These are phyloP conservation scores for Sabellastarte sp. DNA, from an alignment of 2,888 invertebrate species.

Conservation along the genomic window DNA sequence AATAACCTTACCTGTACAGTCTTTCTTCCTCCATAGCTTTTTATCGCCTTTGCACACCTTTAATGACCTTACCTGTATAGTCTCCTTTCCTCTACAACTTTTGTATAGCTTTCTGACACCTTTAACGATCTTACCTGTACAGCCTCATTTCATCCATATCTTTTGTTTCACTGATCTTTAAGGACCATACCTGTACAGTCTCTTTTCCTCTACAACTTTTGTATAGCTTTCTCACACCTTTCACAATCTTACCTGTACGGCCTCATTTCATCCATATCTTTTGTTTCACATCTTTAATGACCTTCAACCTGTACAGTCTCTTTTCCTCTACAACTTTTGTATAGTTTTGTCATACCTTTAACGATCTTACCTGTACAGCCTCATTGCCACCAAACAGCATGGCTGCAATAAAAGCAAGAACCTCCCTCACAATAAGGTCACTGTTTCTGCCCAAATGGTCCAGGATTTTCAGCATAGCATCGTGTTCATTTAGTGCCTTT, in stretches of 20 bases:
- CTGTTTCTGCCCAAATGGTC: conserved; percentile 47
- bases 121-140: conserved; percentile 41
- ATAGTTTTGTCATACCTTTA: too few species aligned
- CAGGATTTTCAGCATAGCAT: conserved; percentile 44
- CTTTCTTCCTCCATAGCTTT: conserved; percentile 53
- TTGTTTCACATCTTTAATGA: too few species aligned
- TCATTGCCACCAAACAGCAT: conserved; percentile 54
- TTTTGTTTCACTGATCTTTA: too few species aligned
- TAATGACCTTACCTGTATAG: too few species aligned
- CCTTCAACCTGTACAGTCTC: too few species aligned
- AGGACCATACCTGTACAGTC: too few species aligned
- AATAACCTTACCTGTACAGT: conserved; percentile 41
- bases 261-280: conserved; percentile 52
- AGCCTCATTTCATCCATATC: conserved; percentile 50
- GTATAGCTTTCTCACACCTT: too few species aligned
- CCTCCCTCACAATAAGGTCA: conserved; percentile 48
- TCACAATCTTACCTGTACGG: conserved; percentile 41
- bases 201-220: too few species aligned
- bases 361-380: conserved; percentile 41
- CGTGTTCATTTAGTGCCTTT: conserved; percentile 42
- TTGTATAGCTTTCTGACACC: too few species aligned
- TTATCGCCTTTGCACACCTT: too few species aligned
- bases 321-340: too few species aligned
- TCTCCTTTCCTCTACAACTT: too few species aligned
- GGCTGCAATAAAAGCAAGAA: conserved; percentile 48